Base-by-base conservation (phyloP, 2,797 vertebrate genomes). In the Sciurus vulgaris region DNA sequence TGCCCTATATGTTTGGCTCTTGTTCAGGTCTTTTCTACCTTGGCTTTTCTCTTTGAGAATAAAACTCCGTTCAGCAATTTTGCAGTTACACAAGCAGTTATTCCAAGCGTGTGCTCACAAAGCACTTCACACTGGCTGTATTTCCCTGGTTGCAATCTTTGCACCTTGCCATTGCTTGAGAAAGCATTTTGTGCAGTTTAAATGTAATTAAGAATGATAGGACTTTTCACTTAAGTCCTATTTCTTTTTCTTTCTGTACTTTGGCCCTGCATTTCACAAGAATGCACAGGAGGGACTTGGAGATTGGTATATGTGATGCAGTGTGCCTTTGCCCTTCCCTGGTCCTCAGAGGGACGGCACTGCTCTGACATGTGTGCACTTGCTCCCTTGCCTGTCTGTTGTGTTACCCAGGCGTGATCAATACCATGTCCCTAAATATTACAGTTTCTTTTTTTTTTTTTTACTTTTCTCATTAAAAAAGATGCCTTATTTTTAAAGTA, bases 31-130 rank as follows among this genome's bases (percentile, higher is more conserved):
- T 92, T 73, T 77, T 4, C 7, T 89, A 54, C 49, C 20, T 41
- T n/a, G 47, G 49, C 1, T 73, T 44, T 14, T 49, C 49, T 49
- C 49, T 93, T 44, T 35, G 35, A 70, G 24, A 3, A 26, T 49
- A 83, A 67, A 77, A 35, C 93, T 93, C n/a, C 74, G 4, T 38
- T 93, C 69, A 90, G 85, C 77, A 61, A 1, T 79, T 87, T 89
- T 78, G 54, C 44, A 83, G 12, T 95, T 49, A 59, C 9, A 22
- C 0, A 15, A 91, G 38, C 33, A 49, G 59, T 56, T 89, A 89
- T 95, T 93, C 94, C 61, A 69, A 47, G 72, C 61, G 4, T 77
- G 22, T 94, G 92, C 95, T 73, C 89, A 85, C 83, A 22, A 59
- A 94, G 78, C 82, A 33, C n/a, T 92, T 90, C 33, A 14, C 41